Evolutionary conservation across 2,888 invertebrate species (phyloP), one percentile per base, ranked within the genome.

Genomic region (Amphipyra berbera): DNA sequence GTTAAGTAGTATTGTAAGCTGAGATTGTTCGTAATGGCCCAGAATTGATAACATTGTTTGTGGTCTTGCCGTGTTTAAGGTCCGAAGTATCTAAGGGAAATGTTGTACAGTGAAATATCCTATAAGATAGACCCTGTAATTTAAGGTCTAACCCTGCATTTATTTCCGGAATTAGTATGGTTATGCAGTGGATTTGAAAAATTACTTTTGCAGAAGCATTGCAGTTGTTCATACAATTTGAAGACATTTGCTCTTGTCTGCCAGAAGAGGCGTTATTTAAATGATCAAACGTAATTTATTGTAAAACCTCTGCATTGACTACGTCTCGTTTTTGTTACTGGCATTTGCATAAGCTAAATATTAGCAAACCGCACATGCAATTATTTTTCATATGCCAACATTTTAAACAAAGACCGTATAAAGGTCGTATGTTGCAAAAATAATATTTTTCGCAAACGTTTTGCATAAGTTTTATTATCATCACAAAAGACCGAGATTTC

Each of bases 281-380:
- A 60, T 46, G 9, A 38, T 35, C 38, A 58, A 61, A 44, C 45
- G 46, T 46, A 56, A 41, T 49, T 54, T 47, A 61, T 48, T 63
- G 46, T 54, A 41, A 56, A 41, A 53, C 35, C 30, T 38, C 45
- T 42, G 57, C 42, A 50, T 59, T 62, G 40, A 40, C 68, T 38
- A 52, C 49, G 38, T 62, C 54, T 56, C 47, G 14, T 55, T 60
- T 53, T 48, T 37, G 59, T 61, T 61, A 48, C 61, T 72, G 50
- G 49, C 50, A 76, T 77, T 74, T 74, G 54, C 63, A 59, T 71
- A 65, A 61, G 54, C 61, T 63, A 64, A 57, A 68, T 61, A 40
- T 50, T 7, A 40, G 47, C 46, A 49, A 47, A 58, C 57, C 7
- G 2, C 30, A 4, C 45, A 14, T 5, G 27, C 37, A 37, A 30